Base-by-base conservation (phyloP, 2,113 vertebrate genomes). In the Stegastes partitus region DNA sequence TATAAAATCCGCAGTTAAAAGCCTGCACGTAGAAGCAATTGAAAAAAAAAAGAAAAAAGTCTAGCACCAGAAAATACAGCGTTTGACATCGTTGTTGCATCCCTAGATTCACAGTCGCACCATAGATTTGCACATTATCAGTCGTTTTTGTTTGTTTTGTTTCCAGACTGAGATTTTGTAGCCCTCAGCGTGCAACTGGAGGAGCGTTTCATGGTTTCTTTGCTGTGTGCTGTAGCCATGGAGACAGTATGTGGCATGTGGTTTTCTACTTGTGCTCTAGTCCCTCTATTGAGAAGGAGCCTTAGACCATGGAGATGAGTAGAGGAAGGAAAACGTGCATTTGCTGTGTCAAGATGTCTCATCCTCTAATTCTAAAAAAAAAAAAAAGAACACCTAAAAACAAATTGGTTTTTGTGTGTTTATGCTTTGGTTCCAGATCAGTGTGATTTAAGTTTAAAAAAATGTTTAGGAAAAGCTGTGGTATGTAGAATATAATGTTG, bases 171-270 rank as follows among this genome's bases (percentile, higher is more conserved):
- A 77, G 69, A 74, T 76, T 83, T 81, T 79, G n/a, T n/a, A 34
- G 69, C 61, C 59, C 59, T 67, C 66, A 23, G 65, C 77, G 68
- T 61, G 73, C 76, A 82, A 83, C 85, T 87, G 78, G 61, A 84
- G 81, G 58, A 71, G 75, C 68, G 64, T 68, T 89, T 83, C 72
- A 79, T 87, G 88, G 84, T 82, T 84, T 74, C 83, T 80, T 84
- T 82, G 83, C 91, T 90, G 86, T 89, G 87, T 85, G 88, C 83
- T 79, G 93, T 94, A 90, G 89, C 84, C 91, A 94, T 93, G 89
- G 93, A 91, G 92, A 94, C 93, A 87, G 88, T 77, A 87, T 81
- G 81, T 89, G 92, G 93, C 86, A 91, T 93, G 91, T 87, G 76
- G 74, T 77, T 86, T 87, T 76, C 61, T 67, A 81, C 76, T 85